A percentile compares a stretch with the other conserved stretches of the same genome.
Conservation (phyloP, 2,113 vertebrate species). For the Lycocorax pyrrhopterus region DNA sequence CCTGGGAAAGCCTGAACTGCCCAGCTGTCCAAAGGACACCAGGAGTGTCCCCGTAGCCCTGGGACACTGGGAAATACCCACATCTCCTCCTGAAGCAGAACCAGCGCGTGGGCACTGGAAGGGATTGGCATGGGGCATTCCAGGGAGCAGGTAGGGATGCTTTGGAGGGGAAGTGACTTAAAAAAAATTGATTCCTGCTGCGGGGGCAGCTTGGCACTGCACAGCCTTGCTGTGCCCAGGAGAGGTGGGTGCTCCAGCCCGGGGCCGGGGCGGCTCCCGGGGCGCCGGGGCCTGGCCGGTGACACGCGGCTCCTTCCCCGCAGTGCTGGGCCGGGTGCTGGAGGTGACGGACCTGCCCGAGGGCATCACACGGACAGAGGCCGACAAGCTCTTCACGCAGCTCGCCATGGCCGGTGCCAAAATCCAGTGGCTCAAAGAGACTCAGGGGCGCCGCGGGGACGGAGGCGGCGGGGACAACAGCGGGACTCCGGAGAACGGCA, state of each 20-base stretch:
- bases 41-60: not conserved
- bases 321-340: constrained; percentile 92
- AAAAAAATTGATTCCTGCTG: not conserved
- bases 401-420: constrained; percentile 95
- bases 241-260: not conserved
- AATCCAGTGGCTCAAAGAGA: constrained; percentile 98
- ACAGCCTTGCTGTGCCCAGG: accelerated
- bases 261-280: accelerated
- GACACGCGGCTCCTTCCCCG: not conserved
- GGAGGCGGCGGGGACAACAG: constrained; percentile 65
- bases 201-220: not conserved
- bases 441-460: constrained; percentile 74
- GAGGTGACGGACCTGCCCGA: constrained; percentile 97
- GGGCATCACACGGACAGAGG: constrained; percentile 92
- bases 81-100: not conserved
- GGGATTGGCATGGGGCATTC: not conserved
- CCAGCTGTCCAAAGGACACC: not conserved
- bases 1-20: not conserved
- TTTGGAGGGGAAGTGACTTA: not conserved
- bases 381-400: constrained; percentile 96
- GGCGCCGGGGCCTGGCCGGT: accelerated
- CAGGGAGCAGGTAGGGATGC: not conserved
- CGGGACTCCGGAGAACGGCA: constrained; percentile 76
- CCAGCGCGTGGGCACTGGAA: too few species aligned
- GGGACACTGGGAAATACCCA: accelerated